These are phyloP conservation scores for Pantherophis alleghaniensis DNA, from an alignment of 2,797 vertebrate species.

Conservation along the genomic window DNA sequence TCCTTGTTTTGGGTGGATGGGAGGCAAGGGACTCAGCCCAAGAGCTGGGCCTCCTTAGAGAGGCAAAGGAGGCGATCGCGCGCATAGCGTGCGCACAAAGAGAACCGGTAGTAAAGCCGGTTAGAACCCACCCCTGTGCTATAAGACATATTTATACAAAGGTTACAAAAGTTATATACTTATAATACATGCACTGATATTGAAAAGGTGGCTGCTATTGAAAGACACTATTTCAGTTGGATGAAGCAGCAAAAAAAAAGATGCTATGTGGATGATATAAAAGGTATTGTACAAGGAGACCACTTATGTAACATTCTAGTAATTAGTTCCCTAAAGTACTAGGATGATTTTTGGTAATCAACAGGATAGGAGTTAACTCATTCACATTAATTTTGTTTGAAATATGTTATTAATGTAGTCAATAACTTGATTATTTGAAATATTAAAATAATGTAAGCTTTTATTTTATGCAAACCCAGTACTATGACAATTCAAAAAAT, in stretches of 20 bases:
- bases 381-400: not conserved
- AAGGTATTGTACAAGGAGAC: not conserved
- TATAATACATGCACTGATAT: not conserved
- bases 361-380: not conserved
- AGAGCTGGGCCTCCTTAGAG: no score
- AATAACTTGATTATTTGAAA: not conserved
- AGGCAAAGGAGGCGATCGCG: no score
- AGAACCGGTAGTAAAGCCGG: no score
- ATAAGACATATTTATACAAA: slow-evolving; percentile 10
- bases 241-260: not conserved
- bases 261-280: not conserved
- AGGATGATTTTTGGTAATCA: not conserved
- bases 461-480: not conserved
- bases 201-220: not conserved
- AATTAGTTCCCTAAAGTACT: not conserved
- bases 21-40: no score
- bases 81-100: no score
- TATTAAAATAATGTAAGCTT: not conserved
- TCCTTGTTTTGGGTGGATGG: no score
- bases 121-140: not conserved
- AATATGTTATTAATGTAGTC: not conserved
- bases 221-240: not conserved
- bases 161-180: slow-evolving; percentile 9
- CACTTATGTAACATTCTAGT: not conserved
- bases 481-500: not conserved